Base-by-base conservation (phyloP, 1,140 invertebrate species). In the Potamilus streckersoni region DNA sequence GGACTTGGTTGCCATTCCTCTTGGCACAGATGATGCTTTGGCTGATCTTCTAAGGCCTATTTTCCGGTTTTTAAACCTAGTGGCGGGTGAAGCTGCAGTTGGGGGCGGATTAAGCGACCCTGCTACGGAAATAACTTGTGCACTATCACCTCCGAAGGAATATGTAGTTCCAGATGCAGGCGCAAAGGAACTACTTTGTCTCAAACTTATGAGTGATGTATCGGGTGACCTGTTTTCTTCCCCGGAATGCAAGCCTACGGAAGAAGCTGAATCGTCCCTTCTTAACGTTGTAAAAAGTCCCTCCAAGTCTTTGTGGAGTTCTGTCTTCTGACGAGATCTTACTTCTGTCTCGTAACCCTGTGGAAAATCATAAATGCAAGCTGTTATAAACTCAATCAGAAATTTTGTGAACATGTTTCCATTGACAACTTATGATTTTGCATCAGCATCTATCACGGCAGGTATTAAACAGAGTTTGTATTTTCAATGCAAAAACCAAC, bases 301-400 rank as follows among this genome's bases (percentile, higher is more conserved):
- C n/a, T 82, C 76, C 5, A 82, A 57, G 57, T 82, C 81, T 69
- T 80, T 80, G 60, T 82, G 73, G 19, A 82, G 61, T 27, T 71
- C 79, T 13, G 59, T 75, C 31, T 67, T 59, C 15, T 80, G 69
- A 73, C 81, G 71, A 0, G 76, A 71, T 23, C 81, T 67, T 17
- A 82, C 81, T 61, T 82, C 81, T 17, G 72, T 72, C 60, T 82
- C 81, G 63, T 82, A 82, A 56, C 74, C 69, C 80, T 81, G 55
- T 49, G 38, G 38, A 49, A 49, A 11, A 49, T 49, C 11, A 49
- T 49, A 49, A 49, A 49, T 11, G 11, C 6, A 49, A 49, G 11
- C 6, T 49, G 38, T 0, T 49, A 49, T 49, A 49, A 49, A 8
- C 11, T 49, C 38, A 49, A 49, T 0, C 38, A 49, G 38, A 49